Percentiles rank a stretch among this genome's conserved stretches.
Conservation (phyloP, 2,797 vertebrate genomes). For the Alectoris magna region DNA sequence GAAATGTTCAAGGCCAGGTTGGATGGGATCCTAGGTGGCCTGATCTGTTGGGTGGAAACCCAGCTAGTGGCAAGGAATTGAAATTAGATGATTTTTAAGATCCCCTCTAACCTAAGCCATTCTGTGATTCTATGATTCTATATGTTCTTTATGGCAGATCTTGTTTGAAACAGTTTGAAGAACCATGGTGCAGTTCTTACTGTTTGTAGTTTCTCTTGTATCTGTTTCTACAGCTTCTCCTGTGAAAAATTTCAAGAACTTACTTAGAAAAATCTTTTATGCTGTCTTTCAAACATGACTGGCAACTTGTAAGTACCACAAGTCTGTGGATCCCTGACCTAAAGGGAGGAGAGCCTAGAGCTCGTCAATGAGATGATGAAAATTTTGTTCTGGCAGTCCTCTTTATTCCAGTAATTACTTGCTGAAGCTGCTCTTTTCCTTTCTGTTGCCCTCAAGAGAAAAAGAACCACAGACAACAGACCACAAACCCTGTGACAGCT, state of each 20-base stretch:
- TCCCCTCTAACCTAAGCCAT: too few species aligned
- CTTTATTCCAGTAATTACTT: not conserved
- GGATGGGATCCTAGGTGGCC: too few species aligned
- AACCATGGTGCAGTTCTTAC: not conserved
- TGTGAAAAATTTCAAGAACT: not conserved
- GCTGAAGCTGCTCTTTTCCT: slow-evolving; percentile 1
- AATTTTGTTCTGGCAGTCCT: not conserved
- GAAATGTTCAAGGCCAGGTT: too few species aligned
- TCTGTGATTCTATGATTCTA: too few species aligned
- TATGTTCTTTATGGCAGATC: not conserved
- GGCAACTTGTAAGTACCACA: not conserved
- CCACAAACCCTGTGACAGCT: not conserved
- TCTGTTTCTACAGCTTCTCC: not conserved
- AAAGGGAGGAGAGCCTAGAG: not conserved
- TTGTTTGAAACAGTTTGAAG: not conserved
- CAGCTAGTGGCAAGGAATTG: too few species aligned
- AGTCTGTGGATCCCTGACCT: not conserved
- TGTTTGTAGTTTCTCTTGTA: not conserved
- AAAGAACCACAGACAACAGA: not conserved
- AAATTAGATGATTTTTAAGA: too few species aligned
- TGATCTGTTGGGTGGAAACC: too few species aligned
- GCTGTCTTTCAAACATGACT: not conserved
- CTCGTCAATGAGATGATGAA: not conserved
- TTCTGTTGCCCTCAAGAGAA: not conserved
- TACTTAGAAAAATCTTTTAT: not conserved